A percentile compares a stretch with the other conserved stretches of the same genome.
Evolutionary conservation across 2,797 vertebrate genomes (phyloP).

Genomic region (Lutjanus campechanus): DNA sequence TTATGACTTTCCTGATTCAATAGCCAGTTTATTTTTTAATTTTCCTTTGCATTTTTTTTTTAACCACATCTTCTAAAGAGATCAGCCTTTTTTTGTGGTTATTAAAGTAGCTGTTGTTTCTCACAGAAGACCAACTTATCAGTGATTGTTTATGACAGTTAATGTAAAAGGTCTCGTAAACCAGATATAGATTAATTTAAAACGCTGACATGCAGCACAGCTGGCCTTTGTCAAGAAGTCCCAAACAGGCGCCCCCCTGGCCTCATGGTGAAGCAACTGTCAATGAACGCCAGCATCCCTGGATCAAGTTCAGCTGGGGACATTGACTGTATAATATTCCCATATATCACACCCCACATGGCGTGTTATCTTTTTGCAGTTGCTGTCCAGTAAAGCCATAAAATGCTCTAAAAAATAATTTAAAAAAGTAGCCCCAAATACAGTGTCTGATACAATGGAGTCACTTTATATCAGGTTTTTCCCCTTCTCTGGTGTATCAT

Average conservation of each 20-base stretch:
- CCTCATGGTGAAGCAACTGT: not conserved
- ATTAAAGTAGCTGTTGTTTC: not conserved
- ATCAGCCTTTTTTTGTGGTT: not conserved
- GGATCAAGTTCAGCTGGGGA: not conserved
- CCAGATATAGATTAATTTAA: not conserved
- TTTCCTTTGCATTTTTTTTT: not conserved
- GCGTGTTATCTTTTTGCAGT: not conserved
- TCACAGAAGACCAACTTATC: not conserved
- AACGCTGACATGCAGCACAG: not conserved
- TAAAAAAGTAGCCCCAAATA: not conserved
- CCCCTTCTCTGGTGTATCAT: not conserved
- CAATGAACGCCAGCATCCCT: not conserved
- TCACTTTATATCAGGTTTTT: constrained; percentile 1
- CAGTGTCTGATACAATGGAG: not conserved
- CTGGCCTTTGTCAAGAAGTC: constrained; percentile 13
- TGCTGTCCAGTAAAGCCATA: not conserved
- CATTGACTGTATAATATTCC: not conserved
- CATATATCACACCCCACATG: not conserved
- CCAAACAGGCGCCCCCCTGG: not conserved
- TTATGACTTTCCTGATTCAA: not conserved
- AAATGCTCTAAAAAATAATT: not conserved
- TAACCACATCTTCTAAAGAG: not conserved
- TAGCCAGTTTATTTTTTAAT: not conserved
- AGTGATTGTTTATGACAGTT: not conserved
- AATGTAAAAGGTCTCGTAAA: not conserved